A percentile compares a stretch with the other conserved stretches of the same genome.
Conservation (phyloP, 2,797 vertebrate genomes). For the Sparidentex hasta region DNA sequence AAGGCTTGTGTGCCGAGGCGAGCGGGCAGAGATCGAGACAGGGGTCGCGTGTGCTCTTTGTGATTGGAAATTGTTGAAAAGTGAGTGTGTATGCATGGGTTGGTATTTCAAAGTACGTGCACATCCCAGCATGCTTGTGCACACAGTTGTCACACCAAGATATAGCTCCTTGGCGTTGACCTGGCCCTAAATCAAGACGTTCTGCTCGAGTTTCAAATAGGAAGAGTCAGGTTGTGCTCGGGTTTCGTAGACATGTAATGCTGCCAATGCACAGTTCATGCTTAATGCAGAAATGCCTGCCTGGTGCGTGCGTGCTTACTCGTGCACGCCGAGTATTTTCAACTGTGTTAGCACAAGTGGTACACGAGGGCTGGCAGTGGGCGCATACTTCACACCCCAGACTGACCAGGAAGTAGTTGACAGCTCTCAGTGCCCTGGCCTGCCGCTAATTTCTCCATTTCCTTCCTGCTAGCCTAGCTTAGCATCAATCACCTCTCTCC, state of each 20-base stretch:
- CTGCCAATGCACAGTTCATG: constrained; percentile 17
- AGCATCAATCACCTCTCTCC: constrained; percentile 83
- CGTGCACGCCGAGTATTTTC: constrained; percentile 10
- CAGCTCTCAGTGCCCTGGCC: constrained; percentile 81
- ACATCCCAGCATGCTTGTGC: constrained; percentile 42
- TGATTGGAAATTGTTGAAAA: constrained; percentile 33
- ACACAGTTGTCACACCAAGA: constrained; percentile 43
- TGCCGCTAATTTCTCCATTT: constrained; percentile 82
- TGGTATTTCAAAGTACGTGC: constrained; percentile 5
- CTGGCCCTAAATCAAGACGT: constrained; percentile 48
- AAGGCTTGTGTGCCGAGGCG: constrained; percentile 63
- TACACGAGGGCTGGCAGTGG: constrained; percentile 58
- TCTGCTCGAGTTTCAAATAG: constrained; percentile 29
- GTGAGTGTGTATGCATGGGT: neutral
- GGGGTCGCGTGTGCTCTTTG: constrained; percentile 35
- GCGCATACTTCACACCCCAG: constrained; percentile 83
- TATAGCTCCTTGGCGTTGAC: constrained; percentile 8
- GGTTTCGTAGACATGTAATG: constrained; percentile 19
- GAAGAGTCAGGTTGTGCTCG: constrained; percentile 10
- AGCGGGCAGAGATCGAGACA: constrained; percentile 46
- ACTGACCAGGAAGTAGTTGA: constrained; percentile 87
- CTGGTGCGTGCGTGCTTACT: constrained; percentile 6
- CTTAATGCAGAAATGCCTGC: constrained; percentile 12
- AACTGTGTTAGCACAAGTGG: constrained; percentile 32
- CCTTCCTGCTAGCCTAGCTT: constrained; percentile 86